Evolutionary conservation across 92 coral and sea anemone species (phyloP).

Genomic region (Porites divaricata): DNA sequence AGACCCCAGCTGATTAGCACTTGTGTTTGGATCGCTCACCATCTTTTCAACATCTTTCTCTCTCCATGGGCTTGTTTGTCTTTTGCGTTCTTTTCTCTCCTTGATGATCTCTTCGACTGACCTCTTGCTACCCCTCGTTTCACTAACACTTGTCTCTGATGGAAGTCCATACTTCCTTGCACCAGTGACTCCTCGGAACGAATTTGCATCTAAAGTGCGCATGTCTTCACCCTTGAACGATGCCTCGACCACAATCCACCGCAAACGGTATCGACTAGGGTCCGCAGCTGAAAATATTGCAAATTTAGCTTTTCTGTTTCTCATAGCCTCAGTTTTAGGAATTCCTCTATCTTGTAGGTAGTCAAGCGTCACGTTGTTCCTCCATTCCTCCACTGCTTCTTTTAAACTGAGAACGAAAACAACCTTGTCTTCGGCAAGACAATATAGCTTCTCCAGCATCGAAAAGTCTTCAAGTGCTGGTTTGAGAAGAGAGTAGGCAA

Average conservation of each 20-base stretch:
- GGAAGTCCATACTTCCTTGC: no score
- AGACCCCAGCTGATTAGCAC: no score
- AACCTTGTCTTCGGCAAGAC: neutral
- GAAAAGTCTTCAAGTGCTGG: neutral
- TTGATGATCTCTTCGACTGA: no score
- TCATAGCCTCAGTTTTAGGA: neutral
- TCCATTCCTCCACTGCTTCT: neutral
- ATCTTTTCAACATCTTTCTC: fast-evolving
- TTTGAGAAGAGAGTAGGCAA: neutral
- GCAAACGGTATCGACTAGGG: slow-evolving; percentile 19
- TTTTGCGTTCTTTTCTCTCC: no score
- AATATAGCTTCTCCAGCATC: neutral
- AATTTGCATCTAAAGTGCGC: neutral
- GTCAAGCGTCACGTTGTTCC: neutral
- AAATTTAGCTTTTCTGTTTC: neutral
- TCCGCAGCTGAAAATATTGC: slow-evolving; percentile 41
- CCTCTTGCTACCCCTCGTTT: no score
- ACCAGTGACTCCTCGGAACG: neutral
- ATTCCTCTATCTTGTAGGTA: neutral
- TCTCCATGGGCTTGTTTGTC: no score
- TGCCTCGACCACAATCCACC: slow-evolving; percentile 34
- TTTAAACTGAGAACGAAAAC: neutral
- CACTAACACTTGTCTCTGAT: no score
- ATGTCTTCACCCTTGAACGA: neutral
- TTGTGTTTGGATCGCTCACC: no score